Base-by-base conservation (phyloP, 2,888 invertebrate species). In the Pachymerium ferrugineum region DNA sequence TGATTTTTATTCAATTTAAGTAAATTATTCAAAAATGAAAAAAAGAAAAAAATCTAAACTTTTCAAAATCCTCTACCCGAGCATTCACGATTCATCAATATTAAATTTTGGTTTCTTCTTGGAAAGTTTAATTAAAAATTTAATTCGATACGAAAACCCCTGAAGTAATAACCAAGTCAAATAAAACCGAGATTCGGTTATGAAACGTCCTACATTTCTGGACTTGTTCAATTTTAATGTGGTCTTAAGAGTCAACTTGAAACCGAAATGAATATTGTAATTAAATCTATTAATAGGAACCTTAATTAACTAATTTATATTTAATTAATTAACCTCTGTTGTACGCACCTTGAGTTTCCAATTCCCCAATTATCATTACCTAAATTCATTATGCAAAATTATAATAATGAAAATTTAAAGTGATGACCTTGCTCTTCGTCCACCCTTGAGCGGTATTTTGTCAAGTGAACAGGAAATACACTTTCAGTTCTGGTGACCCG, bases 401-500 rank as follows among this genome's bases (percentile, higher is more conserved):
- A 25, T 3, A 2, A 14, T 22, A 25, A 54, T 25, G 22, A 54
- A 54, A 25, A 38, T 38, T 38, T 38, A 3, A 54, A 54, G 25
- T 22, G 6, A 25, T 54, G 54, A 54, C 54, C 54, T 54, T 54
- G 54, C 25, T 54, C 54, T 1, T 54, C 22, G 25, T 54, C 25
- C 54, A 54, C 54, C 54, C 54, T 6, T 54, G 25, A 54, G 54
- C 54, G 54, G 54, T 54, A 25, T 54, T 54, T 54, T 54, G 54
- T 54, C 54, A 54, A 54, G 54, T 54, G 54, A 54, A 54, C 54
- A 54, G 54, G 54, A 54, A 54, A 54, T 54, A 54, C 54, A 54
- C 54, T 54, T 54, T 54, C 54, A 54, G 54, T 54, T 54, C 54
- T 54, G 22, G 54, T 54, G 54, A 54, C 54, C 54, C 54, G 54